Conservation (phyloP, 2,888 invertebrate genomes). For the Eulithis prunata region DNA sequence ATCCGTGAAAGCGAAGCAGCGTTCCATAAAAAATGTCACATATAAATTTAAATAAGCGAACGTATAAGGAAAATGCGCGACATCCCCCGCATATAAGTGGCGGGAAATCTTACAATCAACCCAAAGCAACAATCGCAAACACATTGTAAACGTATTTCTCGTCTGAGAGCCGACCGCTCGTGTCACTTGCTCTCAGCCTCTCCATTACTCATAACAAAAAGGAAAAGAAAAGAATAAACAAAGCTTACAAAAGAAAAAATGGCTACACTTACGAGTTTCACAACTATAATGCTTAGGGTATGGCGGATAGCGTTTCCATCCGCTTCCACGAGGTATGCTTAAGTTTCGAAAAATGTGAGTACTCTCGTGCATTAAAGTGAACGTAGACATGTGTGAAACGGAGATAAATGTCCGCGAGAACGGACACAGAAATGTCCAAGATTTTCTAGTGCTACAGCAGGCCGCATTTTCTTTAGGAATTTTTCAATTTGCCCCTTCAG, state of each 20-base stretch:
- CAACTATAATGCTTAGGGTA: constrained; percentile 72
- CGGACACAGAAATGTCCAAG: constrained; percentile 46
- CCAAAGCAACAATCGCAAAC: constrained; percentile 58
- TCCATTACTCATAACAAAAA: constrained; percentile 75
- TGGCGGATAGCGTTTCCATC: constrained; percentile 73
- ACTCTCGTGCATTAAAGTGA: constrained; percentile 51
- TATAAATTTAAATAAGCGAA: constrained; percentile 43
- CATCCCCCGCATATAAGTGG: constrained; percentile 73
- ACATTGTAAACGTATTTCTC: constrained; percentile 65
- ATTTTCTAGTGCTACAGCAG: constrained; percentile 53
- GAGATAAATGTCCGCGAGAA: constrained; percentile 52
- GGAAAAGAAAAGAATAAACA: constrained; percentile 71
- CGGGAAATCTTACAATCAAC: constrained; percentile 66
- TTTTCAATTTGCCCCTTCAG: constrained; percentile 68
- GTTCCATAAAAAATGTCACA: constrained; percentile 36
- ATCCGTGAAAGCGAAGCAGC: constrained; percentile 27
- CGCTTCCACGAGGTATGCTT: constrained; percentile 66
- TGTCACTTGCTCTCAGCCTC: constrained; percentile 63
- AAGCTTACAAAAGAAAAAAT: constrained; percentile 74
- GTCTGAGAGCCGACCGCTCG: constrained; percentile 53
- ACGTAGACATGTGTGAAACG: constrained; percentile 49
- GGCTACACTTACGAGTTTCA: constrained; percentile 76
- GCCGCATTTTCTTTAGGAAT: constrained; percentile 58
- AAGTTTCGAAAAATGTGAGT: constrained; percentile 41
- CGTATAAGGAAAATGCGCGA: constrained; percentile 50